A percentile compares a stretch with the other conserved stretches of the same genome.
phyloP scores from a whole-genome alignment of 2,113 vertebrate species.

The Colinus virginianus region DNA sequence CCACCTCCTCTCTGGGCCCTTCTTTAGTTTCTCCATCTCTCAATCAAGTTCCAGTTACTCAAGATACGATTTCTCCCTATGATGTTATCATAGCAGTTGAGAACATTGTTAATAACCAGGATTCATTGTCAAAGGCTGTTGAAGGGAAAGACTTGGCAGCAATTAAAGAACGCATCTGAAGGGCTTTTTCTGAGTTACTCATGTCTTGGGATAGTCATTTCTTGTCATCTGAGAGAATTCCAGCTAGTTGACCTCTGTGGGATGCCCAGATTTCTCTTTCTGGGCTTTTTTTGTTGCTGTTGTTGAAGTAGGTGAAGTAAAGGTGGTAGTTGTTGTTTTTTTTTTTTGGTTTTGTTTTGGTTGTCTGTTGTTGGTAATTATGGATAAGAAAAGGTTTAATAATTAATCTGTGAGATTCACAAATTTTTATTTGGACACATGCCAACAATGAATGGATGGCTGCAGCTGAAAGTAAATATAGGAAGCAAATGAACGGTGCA shows the following conservation, averaged over 20 bases:
- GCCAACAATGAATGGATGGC: slow-evolving; percentile 29
- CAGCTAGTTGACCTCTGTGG: neutral
- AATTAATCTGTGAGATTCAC: slow-evolving; percentile 38
- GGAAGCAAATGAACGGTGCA: slow-evolving; percentile 40
- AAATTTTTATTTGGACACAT: neutral
- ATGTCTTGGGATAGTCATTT: neutral
- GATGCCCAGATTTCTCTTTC: neutral
- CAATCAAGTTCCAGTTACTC: neutral
- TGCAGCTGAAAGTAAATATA: slow-evolving; percentile 38
- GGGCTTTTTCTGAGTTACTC: neutral
- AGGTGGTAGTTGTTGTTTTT: neutral
- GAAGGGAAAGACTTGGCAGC: neutral
- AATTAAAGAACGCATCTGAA: neutral
- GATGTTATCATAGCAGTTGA: neutral
- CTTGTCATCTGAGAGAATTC: neutral
- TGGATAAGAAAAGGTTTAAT: slow-evolving; percentile 27
- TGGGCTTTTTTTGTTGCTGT: neutral
- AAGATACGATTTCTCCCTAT: neutral
- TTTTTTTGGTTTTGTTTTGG: neutral
- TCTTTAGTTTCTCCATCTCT: neutral
- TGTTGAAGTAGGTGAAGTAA: neutral
- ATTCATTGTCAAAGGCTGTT: neutral
- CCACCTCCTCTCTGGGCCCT: neutral
- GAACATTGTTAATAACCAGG: neutral
- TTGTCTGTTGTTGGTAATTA: neutral